These are phyloP conservation scores for Altica lythri DNA, from an alignment of 2,888 invertebrate genomes.

Conservation along the genomic window DNA sequence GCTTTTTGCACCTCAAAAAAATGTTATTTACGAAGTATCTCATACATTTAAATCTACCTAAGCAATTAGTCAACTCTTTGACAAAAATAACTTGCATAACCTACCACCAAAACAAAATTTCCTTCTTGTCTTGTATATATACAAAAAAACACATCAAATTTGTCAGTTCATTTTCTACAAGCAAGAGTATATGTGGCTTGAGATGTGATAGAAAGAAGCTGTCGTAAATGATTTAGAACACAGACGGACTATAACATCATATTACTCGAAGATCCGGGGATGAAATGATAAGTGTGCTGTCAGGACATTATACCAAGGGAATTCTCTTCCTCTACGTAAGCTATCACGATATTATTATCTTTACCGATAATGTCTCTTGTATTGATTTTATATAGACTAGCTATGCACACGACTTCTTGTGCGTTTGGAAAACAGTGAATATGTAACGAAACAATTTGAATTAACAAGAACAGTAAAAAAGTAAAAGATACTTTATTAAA, in stretches of 20 bases:
- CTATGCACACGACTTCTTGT: background rate
- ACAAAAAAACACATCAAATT: conserved; percentile 24
- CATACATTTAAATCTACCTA: too few species aligned
- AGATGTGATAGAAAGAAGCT: conserved; percentile 49
- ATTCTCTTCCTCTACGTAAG: conserved; percentile 44
- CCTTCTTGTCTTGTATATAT: too few species aligned
- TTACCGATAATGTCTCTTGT: conserved; percentile 35
- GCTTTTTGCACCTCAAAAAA: too few species aligned
- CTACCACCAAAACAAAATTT: too few species aligned
- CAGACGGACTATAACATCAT: conserved; percentile 59
- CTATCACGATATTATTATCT: conserved; percentile 42
- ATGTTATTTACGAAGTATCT: too few species aligned
- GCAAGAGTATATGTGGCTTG: conserved; percentile 30
- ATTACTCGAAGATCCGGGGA: conserved; percentile 53
- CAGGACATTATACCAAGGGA: conserved; percentile 51
- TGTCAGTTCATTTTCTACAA: conserved; percentile 32
- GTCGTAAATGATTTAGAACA: conserved; percentile 56
- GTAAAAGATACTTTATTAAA: too few species aligned
- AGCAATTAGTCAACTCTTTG: too few species aligned
- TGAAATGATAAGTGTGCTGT: conserved; percentile 56
- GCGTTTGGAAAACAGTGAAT: background rate
- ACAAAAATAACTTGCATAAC: too few species aligned
- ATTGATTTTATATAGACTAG: conserved; percentile 23
- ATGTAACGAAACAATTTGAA: too few species aligned
- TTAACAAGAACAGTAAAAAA: too few species aligned